A percentile compares a stretch with the other conserved stretches of the same genome.
These are phyloP conservation scores for Crioceris asparagi DNA, from an alignment of 2,888 invertebrate species.

Conservation along the genomic window DNA sequence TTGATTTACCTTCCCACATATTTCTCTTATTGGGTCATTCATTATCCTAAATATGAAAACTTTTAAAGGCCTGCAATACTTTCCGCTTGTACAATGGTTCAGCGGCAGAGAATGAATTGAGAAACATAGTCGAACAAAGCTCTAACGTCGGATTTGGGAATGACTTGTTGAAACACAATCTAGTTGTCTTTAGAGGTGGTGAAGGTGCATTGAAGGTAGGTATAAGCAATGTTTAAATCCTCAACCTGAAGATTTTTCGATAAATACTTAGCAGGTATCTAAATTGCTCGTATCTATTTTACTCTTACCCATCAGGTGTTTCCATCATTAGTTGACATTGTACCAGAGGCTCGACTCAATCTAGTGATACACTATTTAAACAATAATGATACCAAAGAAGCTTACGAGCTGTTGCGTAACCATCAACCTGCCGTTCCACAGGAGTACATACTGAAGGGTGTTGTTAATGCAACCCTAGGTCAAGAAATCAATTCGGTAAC, in stretches of 20 bases:
- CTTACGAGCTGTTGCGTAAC: constrained; percentile 79
- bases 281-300: background rate
- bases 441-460: constrained; percentile 93
- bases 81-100: constrained; percentile 86
- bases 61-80: constrained; percentile 65
- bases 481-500: constrained; percentile 83
- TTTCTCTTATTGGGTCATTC: too few species aligned
- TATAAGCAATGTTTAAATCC: too few species aligned
- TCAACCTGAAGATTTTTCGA: too few species aligned
- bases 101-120: constrained; percentile 84
- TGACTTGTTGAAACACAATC: constrained; percentile 88
- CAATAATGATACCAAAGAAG: constrained; percentile 80
- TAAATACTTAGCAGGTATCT: too few species aligned
- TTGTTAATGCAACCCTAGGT: constrained; percentile 87
- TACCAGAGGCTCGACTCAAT: constrained; percentile 93
- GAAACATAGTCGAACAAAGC: constrained; percentile 66
- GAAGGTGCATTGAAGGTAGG: constrained; percentile 83
- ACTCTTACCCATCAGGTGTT: constrained; percentile 43
- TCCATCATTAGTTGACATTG: constrained; percentile 85
- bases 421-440: constrained; percentile 88
- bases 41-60: too few species aligned
- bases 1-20: too few species aligned
- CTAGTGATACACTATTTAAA: constrained; percentile 89
- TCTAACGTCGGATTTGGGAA: constrained; percentile 69
- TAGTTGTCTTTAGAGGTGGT: constrained; percentile 89